These are phyloP conservation scores for Poeciliopsis occidentalis DNA, from an alignment of 2,113 vertebrate genomes.

Conservation along the genomic window DNA sequence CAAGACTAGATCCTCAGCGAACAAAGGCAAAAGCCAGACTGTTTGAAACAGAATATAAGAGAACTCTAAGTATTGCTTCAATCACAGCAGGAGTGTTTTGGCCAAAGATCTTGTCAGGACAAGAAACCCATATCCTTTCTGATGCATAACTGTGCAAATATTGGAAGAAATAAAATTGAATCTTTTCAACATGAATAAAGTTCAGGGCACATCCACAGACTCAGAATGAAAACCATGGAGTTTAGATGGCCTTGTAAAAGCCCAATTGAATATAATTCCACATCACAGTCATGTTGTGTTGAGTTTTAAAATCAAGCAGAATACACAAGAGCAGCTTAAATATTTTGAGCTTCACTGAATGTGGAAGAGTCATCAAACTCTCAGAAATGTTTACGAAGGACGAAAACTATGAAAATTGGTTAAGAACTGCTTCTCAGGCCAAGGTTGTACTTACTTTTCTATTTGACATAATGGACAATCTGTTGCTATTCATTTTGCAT, in stretches of 20 bases:
- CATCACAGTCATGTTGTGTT: neutral
- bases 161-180: too few species aligned
- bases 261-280: neutral
- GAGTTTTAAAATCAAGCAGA: neutral
- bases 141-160: too few species aligned
- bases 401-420: neutral
- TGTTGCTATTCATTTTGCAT: too few species aligned
- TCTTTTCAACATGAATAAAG: too few species aligned
- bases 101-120: too few species aligned
- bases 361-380: neutral
- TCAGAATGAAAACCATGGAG: too few species aligned
- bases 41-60: neutral
- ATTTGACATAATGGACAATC: too few species aligned
- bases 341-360: too few species aligned
- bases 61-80: too few species aligned
- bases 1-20: neutral
- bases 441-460: neutral
- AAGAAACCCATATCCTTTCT: too few species aligned
- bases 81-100: too few species aligned
- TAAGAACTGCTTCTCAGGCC: neutral
- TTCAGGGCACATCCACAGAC: too few species aligned
- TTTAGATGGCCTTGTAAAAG: neutral
- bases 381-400: neutral
- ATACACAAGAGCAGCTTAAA: neutral
- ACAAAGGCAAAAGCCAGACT: neutral